Percentiles rank a stretch among this genome's conserved stretches.
These are phyloP conservation scores for Isotomurus palustris DNA, from an alignment of 2,888 invertebrate species.

Conservation along the genomic window DNA sequence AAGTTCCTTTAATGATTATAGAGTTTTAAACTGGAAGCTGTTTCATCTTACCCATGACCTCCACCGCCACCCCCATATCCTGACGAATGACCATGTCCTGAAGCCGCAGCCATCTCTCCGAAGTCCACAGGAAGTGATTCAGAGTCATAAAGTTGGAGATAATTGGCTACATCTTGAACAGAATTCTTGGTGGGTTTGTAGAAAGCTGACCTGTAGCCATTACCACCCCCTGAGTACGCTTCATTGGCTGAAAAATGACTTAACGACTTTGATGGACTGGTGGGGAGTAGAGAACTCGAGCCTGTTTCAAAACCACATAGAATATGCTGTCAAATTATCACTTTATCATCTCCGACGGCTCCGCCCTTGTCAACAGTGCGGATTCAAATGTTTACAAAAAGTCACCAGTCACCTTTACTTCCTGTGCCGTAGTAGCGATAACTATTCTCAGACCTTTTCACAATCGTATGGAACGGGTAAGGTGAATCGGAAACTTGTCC, in stretches of 20 bases:
- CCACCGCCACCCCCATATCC: slow-evolving; percentile 2
- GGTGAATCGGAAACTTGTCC: too few species aligned
- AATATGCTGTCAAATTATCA: too few species aligned
- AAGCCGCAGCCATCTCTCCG: slow-evolving; percentile 9
- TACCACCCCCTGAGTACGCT: too few species aligned
- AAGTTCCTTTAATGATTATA: too few species aligned
- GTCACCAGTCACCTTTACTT: not conserved
- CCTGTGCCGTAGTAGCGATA: slow-evolving; percentile 2
- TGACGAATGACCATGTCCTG: not conserved
- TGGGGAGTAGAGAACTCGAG: slow-evolving; percentile 4
- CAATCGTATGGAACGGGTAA: not conserved
- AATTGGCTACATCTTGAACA: not conserved
- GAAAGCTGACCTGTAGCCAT: slow-evolving; percentile 1
- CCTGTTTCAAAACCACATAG: too few species aligned
- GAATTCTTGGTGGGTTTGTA: not conserved
- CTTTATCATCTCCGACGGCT: too few species aligned
- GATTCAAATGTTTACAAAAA: too few species aligned
- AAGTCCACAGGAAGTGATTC: slow-evolving; percentile 6
- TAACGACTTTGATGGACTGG: not conserved
- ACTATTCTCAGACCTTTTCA: not conserved
- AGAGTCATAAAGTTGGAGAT: slow-evolving; percentile 6
- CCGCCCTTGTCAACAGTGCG: too few species aligned
- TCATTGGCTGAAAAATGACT: slow-evolving; percentile 2
- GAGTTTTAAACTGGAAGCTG: too few species aligned
- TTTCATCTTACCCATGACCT: slow-evolving; percentile 5